Percentiles rank a stretch among this genome's conserved stretches.
phyloP scores from a whole-genome alignment of 2,888 invertebrate species.

The Caenorhabditis sulstoni region DNA sequence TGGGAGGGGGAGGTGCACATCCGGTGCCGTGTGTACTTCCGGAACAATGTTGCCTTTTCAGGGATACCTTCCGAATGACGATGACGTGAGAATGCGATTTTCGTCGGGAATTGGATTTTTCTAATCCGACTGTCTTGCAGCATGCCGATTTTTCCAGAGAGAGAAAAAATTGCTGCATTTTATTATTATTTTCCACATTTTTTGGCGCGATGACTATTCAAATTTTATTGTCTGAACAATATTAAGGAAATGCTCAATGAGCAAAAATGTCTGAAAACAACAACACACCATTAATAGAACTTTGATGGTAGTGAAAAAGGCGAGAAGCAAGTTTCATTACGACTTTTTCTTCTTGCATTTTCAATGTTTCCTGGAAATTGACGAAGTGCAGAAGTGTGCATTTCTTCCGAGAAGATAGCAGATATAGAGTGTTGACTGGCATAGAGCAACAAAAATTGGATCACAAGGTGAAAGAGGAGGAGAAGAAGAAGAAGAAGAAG shows the following conservation, averaged over 20 bases:
- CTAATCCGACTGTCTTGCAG: too few species aligned
- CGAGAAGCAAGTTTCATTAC: constrained; percentile 1
- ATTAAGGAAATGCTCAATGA: too few species aligned
- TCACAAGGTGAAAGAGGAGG: constrained; percentile 49
- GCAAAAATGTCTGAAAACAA: background rate
- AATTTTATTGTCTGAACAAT: constrained; percentile 3
- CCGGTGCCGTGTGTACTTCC: constrained; percentile 53
- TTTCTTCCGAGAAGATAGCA: constrained; percentile 4
- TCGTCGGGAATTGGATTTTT: too few species aligned
- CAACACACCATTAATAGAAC: background rate
- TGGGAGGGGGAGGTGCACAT: constrained; percentile 22
- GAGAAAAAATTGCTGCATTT: background rate
- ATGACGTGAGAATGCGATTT: background rate
- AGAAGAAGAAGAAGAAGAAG: too few species aligned
- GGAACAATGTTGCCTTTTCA: constrained; percentile 35
- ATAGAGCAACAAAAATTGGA: constrained; percentile 31
- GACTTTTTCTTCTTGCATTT: background rate
- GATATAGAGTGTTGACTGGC: too few species aligned
- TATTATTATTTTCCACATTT: constrained; percentile 1
- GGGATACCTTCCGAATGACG: constrained; percentile 12
- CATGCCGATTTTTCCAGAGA: background rate
- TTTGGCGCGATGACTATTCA: background rate
- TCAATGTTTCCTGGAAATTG: background rate
- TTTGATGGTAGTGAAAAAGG: background rate
- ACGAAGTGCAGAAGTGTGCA: constrained; percentile 18